Evolutionary conservation across 2,797 vertebrate species (phyloP), one percentile per base, ranked within the genome.

Genomic region (Synaphobranchus kaupii): DNA sequence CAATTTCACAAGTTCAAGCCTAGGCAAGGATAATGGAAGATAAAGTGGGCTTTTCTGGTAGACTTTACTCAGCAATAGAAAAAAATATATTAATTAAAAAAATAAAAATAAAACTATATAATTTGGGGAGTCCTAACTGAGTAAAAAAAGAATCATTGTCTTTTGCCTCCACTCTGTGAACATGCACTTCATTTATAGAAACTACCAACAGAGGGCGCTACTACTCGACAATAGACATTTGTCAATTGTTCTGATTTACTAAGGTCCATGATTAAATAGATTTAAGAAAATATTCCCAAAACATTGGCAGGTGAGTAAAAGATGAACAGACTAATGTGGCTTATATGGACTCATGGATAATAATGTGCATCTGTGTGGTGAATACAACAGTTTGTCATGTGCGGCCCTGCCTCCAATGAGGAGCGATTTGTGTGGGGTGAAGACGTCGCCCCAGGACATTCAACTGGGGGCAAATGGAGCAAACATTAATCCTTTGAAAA

Each of bases 171-270:
- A 13, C 15, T 22, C 58, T 60, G 4, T n/a, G 22, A 47, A 34
- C 78, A 48, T 47, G 50, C 44, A 20, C 44, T 83, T 54, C 3
- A 66, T 63, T 25, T 82, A 63, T 34, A 86, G 10, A 50, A 86
- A 39, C 47, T 39, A 66, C 86, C 86, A 82, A 82, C 2, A 86
- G 86, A 82, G 86, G 86, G 78, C 44, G 86, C 76, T 60, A 50
- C 31, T 66, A 25, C 39, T 22, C 50, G 47, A 10, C 13, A 44
- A 28, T 66, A 47, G 31, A 39, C 28, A 34, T 10, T 25, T 31
- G 48, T 54, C 25, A 86, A 80, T 34, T 44, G 10, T 58, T 58
- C 52, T n/a, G 8, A 76, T 80, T 78, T 28, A 68, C 56, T 56
- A n/a, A n/a, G 28, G 8, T 31, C 66, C 34, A 10, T 50, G 22